Evolutionary conservation across 1,140 invertebrate genomes (phyloP).

Genomic region (Drosophila ogumai): DNA sequence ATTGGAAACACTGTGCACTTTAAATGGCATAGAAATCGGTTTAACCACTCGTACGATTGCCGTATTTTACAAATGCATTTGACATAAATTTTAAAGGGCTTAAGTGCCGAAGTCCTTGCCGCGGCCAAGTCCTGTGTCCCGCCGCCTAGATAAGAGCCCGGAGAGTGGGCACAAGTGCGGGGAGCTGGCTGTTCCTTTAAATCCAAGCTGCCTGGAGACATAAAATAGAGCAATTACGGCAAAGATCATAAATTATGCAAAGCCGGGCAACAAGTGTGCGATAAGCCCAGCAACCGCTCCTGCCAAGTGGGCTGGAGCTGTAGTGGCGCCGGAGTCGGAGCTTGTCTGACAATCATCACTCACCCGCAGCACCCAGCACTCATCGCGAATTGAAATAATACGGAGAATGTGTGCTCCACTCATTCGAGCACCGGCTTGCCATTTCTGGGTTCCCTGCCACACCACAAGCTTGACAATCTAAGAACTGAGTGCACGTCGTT

Average conservation of each 20-base stretch:
- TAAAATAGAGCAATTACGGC: conserved; percentile 79
- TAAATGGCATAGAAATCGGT: conserved; percentile 76
- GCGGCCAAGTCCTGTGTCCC: conserved; percentile 7
- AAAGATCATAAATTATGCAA: conserved; percentile 82
- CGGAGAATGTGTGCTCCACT: conserved; percentile 20
- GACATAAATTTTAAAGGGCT: conserved; percentile 81
- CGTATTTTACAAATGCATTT: conserved; percentile 83
- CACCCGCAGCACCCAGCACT: conserved; percentile 47
- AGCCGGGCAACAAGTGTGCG: conserved; percentile 73
- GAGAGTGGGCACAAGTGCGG: not conserved
- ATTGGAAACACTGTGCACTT: conserved; percentile 57
- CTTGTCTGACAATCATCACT: conserved; percentile 74
- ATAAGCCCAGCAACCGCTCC: conserved; percentile 51
- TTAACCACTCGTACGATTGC: conserved; percentile 77
- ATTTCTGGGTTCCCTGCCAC: conserved; percentile 4
- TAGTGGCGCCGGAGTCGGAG: not conserved
- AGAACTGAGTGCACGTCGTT: conserved; percentile 70
- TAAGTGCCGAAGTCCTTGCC: conserved; percentile 49
- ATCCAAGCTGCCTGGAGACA: conserved; percentile 62
- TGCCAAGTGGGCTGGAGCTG: conserved; percentile 14
- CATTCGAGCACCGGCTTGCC: conserved; percentile 15
- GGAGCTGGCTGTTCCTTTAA: conserved; percentile 46
- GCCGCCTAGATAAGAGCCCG: conserved; percentile 63
- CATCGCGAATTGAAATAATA: conserved; percentile 56
- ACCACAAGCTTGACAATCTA: conserved; percentile 35